Percentiles rank a stretch among this genome's conserved stretches.
Evolutionary conservation across 2,113 vertebrate species (phyloP).

Genomic region (Salvelinus namaycush): DNA sequence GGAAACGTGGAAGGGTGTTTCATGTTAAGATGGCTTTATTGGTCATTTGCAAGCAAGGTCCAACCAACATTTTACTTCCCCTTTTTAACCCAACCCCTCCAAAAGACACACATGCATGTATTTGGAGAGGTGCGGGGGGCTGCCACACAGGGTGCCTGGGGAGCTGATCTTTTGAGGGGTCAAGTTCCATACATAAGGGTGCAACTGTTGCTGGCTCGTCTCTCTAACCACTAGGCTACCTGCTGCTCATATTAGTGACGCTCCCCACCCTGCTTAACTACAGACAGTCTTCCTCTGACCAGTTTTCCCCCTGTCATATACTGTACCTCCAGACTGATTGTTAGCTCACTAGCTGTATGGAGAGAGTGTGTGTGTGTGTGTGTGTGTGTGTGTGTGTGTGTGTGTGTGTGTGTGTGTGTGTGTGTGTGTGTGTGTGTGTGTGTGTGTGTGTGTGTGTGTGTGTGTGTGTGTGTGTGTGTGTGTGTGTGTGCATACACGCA

Average conservation of each 20-base stretch:
- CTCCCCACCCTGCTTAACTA: neutral
- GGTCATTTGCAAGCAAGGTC: too few relatives aligned
- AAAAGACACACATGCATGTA: too few relatives aligned
- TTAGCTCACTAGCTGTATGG: neutral
- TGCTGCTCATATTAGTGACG: neutral
- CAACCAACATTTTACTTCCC: too few relatives aligned
- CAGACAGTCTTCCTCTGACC: neutral
- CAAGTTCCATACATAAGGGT: too few relatives aligned
- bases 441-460: conserved; percentile 45
- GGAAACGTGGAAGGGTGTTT: neutral
- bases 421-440: conserved; percentile 52
- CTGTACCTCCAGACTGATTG: neutral
- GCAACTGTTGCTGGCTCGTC: too few relatives aligned
- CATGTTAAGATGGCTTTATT: neutral
- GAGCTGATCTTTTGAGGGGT: too few relatives aligned
- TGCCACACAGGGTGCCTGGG: too few relatives aligned
- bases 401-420: conserved; percentile 51
- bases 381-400: conserved; percentile 47
- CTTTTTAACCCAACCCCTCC: too few relatives aligned
- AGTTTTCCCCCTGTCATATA: neutral
- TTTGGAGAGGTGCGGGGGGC: too few relatives aligned
- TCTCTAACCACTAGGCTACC: too few relatives aligned
- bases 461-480: conserved; percentile 51
- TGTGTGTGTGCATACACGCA: conserved; percentile 54
- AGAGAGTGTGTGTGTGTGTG: neutral